Evolutionary conservation across 37 sponge, comb jelly and placozoan genomes (phyloP).

Genomic region (Agelas oroides): DNA sequence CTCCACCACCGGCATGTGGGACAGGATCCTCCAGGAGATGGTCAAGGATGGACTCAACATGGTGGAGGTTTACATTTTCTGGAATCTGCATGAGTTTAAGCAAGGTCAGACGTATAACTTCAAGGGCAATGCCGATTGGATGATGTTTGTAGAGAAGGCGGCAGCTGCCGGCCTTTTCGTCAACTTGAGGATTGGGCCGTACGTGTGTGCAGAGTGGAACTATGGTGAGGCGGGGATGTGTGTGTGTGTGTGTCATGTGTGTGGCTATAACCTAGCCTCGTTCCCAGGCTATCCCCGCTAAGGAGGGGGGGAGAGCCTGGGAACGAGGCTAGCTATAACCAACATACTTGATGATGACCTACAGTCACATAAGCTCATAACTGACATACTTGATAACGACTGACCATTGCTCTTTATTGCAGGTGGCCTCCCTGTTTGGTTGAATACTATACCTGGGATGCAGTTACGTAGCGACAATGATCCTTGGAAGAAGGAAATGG

Average conservation of each 20-base stretch:
- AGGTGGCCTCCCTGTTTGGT: conserved; percentile 67
- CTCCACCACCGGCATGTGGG: conserved; percentile 40
- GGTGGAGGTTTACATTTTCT: conserved; percentile 60
- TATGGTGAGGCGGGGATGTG: conserved; percentile 1
- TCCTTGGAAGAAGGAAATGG: conserved; percentile 60
- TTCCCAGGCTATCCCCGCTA: too few species aligned
- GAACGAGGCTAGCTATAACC: too few species aligned
- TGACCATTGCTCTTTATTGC: too few species aligned
- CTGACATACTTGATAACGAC: too few species aligned
- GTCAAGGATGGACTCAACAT: conserved; percentile 54
- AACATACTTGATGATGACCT: too few species aligned
- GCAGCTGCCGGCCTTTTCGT: conserved; percentile 44
- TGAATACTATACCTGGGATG: conserved; percentile 44
- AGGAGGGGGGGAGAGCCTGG: too few species aligned
- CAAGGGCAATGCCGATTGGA: conserved; percentile 22
- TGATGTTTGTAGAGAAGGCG: conserved; percentile 48
- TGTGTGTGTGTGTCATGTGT: too few species aligned
- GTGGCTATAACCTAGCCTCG: too few species aligned
- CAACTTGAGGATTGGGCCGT: conserved; percentile 57
- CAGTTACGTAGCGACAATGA: conserved; percentile 28
- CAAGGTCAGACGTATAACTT: conserved; percentile 47
- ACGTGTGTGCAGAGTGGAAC: conserved; percentile 52
- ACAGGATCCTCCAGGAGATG: conserved; percentile 23
- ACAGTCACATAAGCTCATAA: too few species aligned
- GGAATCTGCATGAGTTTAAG: conserved; percentile 61